These are phyloP conservation scores for Embidobia sp. DNA, from an alignment of 2,888 invertebrate species.

Conservation along the genomic window DNA sequence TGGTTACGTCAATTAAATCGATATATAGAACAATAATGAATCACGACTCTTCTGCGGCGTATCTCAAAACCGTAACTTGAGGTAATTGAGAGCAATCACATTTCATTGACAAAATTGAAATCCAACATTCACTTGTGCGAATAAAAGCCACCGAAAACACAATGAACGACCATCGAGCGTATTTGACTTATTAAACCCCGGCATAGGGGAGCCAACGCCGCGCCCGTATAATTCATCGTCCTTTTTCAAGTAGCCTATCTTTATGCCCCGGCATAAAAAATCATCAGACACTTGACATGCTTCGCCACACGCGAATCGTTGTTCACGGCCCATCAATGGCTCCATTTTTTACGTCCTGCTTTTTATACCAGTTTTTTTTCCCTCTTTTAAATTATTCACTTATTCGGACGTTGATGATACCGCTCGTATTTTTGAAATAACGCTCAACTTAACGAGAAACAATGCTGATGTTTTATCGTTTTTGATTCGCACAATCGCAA, in stretches of 20 bases:
- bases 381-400: slow-evolving; percentile 64
- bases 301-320: slow-evolving; percentile 1
- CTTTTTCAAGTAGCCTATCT: slow-evolving; percentile 45
- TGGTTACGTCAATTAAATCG: too few relatives aligned
- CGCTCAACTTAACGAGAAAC: slow-evolving; percentile 59
- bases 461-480: slow-evolving; percentile 58
- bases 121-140: slow-evolving; percentile 27
- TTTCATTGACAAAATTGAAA: slow-evolving; percentile 52
- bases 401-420: slow-evolving; percentile 50
- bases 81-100: slow-evolving; percentile 40
- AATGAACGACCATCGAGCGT: slow-evolving; percentile 48
- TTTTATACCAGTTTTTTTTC: not conserved
- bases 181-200: slow-evolving; percentile 51
- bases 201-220: slow-evolving; percentile 20
- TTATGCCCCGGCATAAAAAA: slow-evolving; percentile 43
- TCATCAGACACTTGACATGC: slow-evolving; percentile 47
- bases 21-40: slow-evolving; percentile 2
- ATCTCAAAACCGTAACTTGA: slow-evolving; percentile 9
- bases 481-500: too few relatives aligned
- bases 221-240: slow-evolving; percentile 42
- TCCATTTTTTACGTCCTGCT: slow-evolving; percentile 3
- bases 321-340: slow-evolving; percentile 17
- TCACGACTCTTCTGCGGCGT: not conserved
- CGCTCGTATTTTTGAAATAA: slow-evolving; percentile 63
- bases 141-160: slow-evolving; percentile 53